Evolutionary conservation across 2,888 invertebrate genomes (phyloP).

Genomic region (Escarpia spicata): DNA sequence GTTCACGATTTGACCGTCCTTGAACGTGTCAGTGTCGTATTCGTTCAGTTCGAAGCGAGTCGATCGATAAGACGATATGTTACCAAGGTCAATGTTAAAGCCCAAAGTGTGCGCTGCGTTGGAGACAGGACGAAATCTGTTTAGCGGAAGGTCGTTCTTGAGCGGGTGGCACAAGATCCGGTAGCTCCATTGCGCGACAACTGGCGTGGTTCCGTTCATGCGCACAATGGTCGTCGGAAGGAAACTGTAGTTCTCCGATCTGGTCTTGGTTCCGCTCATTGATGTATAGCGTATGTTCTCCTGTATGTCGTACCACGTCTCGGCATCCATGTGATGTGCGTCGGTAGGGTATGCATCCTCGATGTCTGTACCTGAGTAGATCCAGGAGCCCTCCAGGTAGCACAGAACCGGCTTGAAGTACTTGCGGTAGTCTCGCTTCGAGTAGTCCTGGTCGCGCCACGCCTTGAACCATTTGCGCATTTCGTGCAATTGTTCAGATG

Average conservation of each 20-base stretch:
- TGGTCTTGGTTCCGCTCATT: background rate
- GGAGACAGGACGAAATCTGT: slow-evolving; percentile 45
- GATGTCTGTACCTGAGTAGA: slow-evolving; percentile 38
- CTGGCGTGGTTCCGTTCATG: slow-evolving; percentile 40
- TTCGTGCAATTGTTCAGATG: slow-evolving; percentile 46
- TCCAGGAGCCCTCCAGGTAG: slow-evolving; percentile 57
- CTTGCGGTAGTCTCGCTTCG: slow-evolving; percentile 47
- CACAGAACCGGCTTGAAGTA: slow-evolving; percentile 56
- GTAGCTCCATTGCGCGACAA: slow-evolving; percentile 42
- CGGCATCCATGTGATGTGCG: slow-evolving; percentile 50
- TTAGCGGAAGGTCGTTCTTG: slow-evolving; percentile 41
- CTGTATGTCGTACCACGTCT: slow-evolving; percentile 50
- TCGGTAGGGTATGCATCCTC: slow-evolving; percentile 55
- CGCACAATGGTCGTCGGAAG: background rate
- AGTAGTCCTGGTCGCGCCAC: slow-evolving; percentile 48
- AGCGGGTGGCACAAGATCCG: slow-evolving; percentile 50
- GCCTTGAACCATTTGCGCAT: slow-evolving; percentile 57
- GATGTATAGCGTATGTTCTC: slow-evolving; percentile 40
- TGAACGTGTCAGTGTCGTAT: slow-evolving; percentile 19
- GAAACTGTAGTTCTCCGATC: background rate
- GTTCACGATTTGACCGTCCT: slow-evolving; percentile 7
- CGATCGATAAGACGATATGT: background rate
- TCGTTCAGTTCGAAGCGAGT: slow-evolving; percentile 30
- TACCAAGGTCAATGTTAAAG: background rate
- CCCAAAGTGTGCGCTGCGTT: slow-evolving; percentile 45